Evolutionary conservation across 1,140 invertebrate genomes (phyloP).

Genomic region (Apis florea): DNA sequence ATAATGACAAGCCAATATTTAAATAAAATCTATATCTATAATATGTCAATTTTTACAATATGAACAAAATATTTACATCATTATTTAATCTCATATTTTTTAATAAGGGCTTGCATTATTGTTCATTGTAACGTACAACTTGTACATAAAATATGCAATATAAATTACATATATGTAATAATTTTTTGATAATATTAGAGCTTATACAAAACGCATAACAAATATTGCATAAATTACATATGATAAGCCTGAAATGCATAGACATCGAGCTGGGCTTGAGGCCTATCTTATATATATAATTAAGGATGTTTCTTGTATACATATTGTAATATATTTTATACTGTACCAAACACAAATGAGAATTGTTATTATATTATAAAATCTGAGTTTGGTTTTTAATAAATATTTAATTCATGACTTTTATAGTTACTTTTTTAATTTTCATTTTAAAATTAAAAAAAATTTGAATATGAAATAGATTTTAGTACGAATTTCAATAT

Average conservation of each 20-base stretch:
- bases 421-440: background rate
- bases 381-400: slow-evolving; percentile 65
- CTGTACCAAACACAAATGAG: slow-evolving; percentile 49
- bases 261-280: slow-evolving; percentile 65
- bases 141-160: slow-evolving; percentile 47
- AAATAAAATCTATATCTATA: slow-evolving; percentile 16
- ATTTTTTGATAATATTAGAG: slow-evolving; percentile 38
- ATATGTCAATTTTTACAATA: slow-evolving; percentile 11
- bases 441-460: background rate
- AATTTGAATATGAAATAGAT: too few relatives aligned
- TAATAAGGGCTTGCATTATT: slow-evolving; percentile 37
- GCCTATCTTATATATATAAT: slow-evolving; percentile 54
- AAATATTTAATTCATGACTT: slow-evolving; percentile 62
- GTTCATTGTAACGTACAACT: slow-evolving; percentile 50
- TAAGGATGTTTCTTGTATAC: slow-evolving; percentile 55
- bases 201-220: slow-evolving; percentile 41
- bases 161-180: slow-evolving; percentile 23
- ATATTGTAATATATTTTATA: slow-evolving; percentile 74
- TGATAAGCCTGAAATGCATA: slow-evolving; percentile 32
- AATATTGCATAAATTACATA: slow-evolving; percentile 40
- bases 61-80: background rate
- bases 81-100: slow-evolving; percentile 17
- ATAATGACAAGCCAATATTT: slow-evolving; percentile 18
- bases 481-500: background rate
- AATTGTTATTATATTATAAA: slow-evolving; percentile 62